Conservation (phyloP, 2,888 invertebrate species). For the Pachycephus smyrnensis region DNA sequence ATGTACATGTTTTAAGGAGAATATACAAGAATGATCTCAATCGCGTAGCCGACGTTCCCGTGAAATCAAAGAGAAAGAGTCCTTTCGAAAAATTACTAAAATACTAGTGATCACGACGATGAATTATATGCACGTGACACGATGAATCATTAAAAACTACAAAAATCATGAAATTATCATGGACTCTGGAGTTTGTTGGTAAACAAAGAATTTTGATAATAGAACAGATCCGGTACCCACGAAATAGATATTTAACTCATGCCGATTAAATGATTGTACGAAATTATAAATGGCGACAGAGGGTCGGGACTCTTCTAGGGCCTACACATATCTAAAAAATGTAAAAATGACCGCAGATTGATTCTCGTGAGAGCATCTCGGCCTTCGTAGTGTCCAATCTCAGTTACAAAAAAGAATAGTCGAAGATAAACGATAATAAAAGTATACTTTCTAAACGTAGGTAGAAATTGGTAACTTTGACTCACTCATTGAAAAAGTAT, state of each 20-base stretch:
- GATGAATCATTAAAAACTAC: neutral
- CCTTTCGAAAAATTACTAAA: neutral
- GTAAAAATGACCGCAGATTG: constrained; percentile 11
- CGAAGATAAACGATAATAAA: constrained; percentile 63
- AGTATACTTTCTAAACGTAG: constrained; percentile 61
- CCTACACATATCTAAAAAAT: constrained; percentile 18
- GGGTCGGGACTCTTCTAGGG: neutral
- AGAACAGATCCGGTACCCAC: neutral
- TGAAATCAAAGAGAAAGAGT: neutral
- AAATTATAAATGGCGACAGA: neutral
- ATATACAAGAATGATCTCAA: neutral
- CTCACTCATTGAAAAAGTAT: constrained; percentile 65
- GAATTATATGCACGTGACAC: neutral
- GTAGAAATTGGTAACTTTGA: constrained; percentile 66
- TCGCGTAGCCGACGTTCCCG: neutral
- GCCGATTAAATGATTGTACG: neutral
- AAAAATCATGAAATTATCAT: neutral
- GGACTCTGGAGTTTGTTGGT: neutral
- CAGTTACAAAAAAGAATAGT: constrained; percentile 64
- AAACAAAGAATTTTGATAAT: neutral
- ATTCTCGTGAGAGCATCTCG: constrained; percentile 38
- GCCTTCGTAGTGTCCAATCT: constrained; percentile 61
- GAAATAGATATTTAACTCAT: neutral
- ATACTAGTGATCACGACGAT: neutral
- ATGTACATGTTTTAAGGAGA: neutral